Percentiles rank a stretch among this genome's conserved stretches.
Evolutionary conservation across 2,888 invertebrate species (phyloP).

Genomic region (Epirrita christyi): DNA sequence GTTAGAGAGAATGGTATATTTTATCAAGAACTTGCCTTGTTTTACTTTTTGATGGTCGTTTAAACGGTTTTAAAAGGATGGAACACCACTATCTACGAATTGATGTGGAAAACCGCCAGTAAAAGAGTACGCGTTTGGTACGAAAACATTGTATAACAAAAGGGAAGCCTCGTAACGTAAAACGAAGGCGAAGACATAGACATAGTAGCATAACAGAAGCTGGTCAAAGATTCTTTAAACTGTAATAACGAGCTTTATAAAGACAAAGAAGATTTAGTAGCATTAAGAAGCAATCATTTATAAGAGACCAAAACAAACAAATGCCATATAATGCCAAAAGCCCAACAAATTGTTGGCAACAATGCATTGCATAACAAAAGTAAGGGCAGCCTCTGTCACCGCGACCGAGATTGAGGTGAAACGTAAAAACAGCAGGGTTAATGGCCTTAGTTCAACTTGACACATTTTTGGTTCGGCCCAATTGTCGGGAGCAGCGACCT

Average conservation of each 20-base stretch:
- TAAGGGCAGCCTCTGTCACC: conserved; percentile 33
- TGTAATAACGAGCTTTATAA: too few species aligned
- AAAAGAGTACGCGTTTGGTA: background rate
- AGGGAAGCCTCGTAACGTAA: too few species aligned
- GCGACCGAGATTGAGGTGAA: conserved; percentile 64
- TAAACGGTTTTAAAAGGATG: conserved; percentile 7
- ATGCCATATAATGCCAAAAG: background rate
- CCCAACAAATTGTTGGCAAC: conserved; percentile 12
- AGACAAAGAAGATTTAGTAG: background rate
- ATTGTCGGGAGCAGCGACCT: conserved; percentile 77
- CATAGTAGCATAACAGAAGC: too few species aligned
- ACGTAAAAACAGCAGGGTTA: conserved; percentile 73
- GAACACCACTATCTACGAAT: background rate
- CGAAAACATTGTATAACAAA: too few species aligned
- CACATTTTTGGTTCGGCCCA: conserved; percentile 81
- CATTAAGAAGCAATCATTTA: background rate
- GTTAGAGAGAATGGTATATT: conserved; percentile 21
- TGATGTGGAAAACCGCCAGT: background rate
- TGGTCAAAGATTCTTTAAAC: too few species aligned
- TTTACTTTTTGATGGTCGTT: conserved; percentile 25
- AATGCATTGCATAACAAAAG: conserved; percentile 22
- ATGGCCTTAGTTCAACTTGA: conserved; percentile 81
- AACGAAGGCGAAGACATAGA: too few species aligned
- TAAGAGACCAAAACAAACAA: background rate
- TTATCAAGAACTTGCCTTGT: conserved; percentile 24